Evolutionary conservation across 2,113 vertebrate genomes (phyloP).

Genomic region (Tragelaphus strepsiceros): DNA sequence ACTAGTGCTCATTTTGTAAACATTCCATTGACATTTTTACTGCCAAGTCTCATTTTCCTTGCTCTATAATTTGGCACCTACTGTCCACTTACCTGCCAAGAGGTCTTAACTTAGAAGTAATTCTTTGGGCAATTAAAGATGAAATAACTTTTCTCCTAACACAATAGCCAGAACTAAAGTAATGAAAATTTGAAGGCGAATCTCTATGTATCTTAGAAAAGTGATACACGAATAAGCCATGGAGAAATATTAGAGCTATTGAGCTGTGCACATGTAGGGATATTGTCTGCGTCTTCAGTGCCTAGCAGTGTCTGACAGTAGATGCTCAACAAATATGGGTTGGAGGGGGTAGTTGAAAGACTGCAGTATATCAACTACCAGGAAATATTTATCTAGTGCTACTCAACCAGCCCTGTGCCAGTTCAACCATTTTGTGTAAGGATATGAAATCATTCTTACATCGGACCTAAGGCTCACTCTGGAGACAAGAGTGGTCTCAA

Average conservation of each 20-base stretch:
- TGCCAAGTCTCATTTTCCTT: slow-evolving; percentile 53
- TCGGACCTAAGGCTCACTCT: background rate
- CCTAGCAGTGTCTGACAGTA: background rate
- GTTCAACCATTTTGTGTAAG: background rate
- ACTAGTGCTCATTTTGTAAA: background rate
- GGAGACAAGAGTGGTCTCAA: background rate
- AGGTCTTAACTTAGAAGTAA: slow-evolving; percentile 51
- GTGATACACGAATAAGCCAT: background rate
- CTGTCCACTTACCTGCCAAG: slow-evolving; percentile 11
- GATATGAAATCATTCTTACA: background rate
- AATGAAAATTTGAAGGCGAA: background rate
- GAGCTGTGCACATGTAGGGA: background rate
- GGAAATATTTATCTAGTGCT: background rate
- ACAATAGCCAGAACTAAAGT: slow-evolving; percentile 7
- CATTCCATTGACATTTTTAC: background rate
- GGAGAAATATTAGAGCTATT: background rate
- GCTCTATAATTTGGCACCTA: slow-evolving; percentile 42
- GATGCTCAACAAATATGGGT: background rate
- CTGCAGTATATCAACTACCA: background rate
- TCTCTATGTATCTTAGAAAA: background rate
- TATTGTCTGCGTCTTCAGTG: background rate
- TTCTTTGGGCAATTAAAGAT: slow-evolving; percentile 31
- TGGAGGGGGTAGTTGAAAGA: background rate
- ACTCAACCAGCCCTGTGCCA: no score
- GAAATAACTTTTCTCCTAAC: slow-evolving; percentile 34